Base-by-base conservation (phyloP, 2,797 vertebrate genomes). In the Sebastes reedi region DNA sequence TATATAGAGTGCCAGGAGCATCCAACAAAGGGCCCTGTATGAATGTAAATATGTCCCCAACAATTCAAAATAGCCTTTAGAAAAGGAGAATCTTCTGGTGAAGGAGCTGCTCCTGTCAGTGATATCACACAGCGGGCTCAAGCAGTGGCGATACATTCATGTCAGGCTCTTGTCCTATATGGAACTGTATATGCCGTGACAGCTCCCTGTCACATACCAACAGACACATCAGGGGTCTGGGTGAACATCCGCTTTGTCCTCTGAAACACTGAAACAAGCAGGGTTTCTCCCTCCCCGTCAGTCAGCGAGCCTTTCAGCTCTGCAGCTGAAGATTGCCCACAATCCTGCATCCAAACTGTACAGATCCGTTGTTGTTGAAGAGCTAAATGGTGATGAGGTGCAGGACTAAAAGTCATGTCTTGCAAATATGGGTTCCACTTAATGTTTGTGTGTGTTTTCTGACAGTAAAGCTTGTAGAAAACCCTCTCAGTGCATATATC, bases 161-260 rank as follows among this genome's bases (percentile, higher is more conserved):
- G 70, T 59, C 46, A 20, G 72, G 34, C 61, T 84, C 65, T 39
- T 52, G 72, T 85, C 73, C 73, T 66, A 11, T 62, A 16, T 67
- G 66, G 34, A 80, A 22, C 66, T 77, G 66, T 20, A 6, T 11
- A 27, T 27, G 5, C 16, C 24, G 50, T 70, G 64, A 72, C 79
- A 60, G 82, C 71, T 67, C 82, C 72, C 79, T 84, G 84, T 84
- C 84, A 71, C 58, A 74, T 42, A 36, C 10, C 61, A 14, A 81
- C 69, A 74, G 69, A 71, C 32, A 24, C 13, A 2, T 54, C 2
- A 4, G 16, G 42, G 69, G 67, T 79, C 50, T 4, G 62, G 32
- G 9, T 50, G 75, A 85, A 66, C 73, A 70, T 76, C 54, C 30
- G 72, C 58, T 77, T 80, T 75, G 76, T 85, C 74, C 66, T 77